A percentile compares a stretch with the other conserved stretches of the same genome.
phyloP scores from a whole-genome alignment of 2,797 vertebrate genomes.

The Hipposideros larvatus region DNA sequence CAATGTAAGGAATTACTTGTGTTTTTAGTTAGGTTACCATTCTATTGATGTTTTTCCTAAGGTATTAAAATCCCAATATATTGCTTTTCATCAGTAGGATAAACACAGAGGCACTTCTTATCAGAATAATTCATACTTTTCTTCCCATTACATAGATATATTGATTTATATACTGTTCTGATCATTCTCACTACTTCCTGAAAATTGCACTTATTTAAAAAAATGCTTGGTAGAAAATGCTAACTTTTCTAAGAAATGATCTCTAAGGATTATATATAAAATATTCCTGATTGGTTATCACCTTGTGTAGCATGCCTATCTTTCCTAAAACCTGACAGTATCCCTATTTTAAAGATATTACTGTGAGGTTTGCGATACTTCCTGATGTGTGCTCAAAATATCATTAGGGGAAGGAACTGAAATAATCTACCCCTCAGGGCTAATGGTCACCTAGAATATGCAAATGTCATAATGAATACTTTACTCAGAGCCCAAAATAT shows the following conservation, averaged over 20 bases:
- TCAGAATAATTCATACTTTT: constrained; percentile 15
- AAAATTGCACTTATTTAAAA: constrained; percentile 29
- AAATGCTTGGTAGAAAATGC: constrained; percentile 2
- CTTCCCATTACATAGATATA: background rate
- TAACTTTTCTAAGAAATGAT: background rate
- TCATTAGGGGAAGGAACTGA: constrained; percentile 61
- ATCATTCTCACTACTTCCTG: background rate
- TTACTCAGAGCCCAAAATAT: constrained; percentile 52
- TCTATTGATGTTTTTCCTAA: background rate
- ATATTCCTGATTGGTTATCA: constrained; percentile 10
- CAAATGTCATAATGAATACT: constrained; percentile 63
- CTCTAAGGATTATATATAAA: background rate
- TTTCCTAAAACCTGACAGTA: constrained; percentile 28
- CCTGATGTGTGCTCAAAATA: constrained; percentile 67
- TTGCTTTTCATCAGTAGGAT: background rate
- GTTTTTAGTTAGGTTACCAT: constrained; percentile 42
- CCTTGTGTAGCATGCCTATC: background rate
- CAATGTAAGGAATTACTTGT: background rate
- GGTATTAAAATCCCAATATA: background rate
- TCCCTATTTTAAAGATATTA: constrained; percentile 68
- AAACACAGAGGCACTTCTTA: background rate
- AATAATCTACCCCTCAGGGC: constrained; percentile 34
- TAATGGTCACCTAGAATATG: constrained; percentile 22
- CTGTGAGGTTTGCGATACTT: constrained; percentile 49
- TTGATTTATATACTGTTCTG: background rate